phyloP scores from a whole-genome alignment of 2,888 invertebrate genomes.

The Trachelus troglodyta region DNA sequence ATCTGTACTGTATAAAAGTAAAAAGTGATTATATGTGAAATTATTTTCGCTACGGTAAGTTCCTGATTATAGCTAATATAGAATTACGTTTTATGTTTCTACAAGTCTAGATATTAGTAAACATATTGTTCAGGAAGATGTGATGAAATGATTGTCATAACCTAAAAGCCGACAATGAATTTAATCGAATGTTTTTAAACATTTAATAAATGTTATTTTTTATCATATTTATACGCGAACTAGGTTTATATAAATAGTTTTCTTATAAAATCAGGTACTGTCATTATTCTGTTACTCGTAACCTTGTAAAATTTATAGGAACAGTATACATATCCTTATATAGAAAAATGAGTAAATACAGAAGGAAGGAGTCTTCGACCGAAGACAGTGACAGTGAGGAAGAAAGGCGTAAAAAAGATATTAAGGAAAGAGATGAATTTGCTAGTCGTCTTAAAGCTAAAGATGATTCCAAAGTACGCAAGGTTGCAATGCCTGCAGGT shows the following conservation, averaged over 20 bases:
- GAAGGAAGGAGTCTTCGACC: conserved; percentile 68
- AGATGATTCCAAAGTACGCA: conserved; percentile 89
- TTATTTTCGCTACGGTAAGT: background rate
- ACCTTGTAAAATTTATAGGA: background rate
- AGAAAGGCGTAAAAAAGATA: conserved; percentile 82
- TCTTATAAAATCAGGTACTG: background rate
- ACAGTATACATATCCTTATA: background rate
- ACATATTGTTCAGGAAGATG: background rate
- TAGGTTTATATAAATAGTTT: background rate
- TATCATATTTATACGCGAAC: background rate
- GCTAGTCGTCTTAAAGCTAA: conserved; percentile 86
- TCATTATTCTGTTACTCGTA: background rate
- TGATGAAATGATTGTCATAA: background rate
- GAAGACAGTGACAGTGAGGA: conserved; percentile 81
- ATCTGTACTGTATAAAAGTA: background rate
- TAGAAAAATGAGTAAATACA: conserved; percentile 58
- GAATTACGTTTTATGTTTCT: background rate
- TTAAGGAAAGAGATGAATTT: conserved; percentile 95
- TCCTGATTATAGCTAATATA: background rate
- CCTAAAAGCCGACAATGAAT: background rate
- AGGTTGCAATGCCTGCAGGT: conserved; percentile 69
- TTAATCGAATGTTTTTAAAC: background rate
- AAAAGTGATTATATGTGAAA: no score
- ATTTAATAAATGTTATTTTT: background rate
- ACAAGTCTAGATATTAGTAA: background rate